These are phyloP conservation scores for Caenorhabditis sulstoni DNA, from an alignment of 2,888 invertebrate species.

Conservation along the genomic window DNA sequence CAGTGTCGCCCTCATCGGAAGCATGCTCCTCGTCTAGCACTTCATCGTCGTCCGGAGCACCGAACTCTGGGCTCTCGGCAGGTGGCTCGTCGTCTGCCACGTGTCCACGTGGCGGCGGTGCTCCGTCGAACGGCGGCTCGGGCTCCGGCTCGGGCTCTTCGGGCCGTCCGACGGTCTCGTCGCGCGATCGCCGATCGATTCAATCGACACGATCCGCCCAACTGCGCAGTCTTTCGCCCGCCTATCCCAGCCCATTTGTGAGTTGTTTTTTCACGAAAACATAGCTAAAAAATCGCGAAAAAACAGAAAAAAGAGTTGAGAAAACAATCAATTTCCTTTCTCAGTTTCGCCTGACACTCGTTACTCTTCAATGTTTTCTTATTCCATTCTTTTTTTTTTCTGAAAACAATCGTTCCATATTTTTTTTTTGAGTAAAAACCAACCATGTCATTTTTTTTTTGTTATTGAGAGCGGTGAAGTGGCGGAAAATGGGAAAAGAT, in stretches of 20 bases:
- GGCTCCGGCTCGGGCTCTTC: background rate
- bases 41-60: conserved; percentile 26
- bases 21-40: conserved; percentile 61
- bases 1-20: conserved; percentile 65
- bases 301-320: conserved; percentile 1
- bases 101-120: background rate
- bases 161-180: conserved; percentile 14
- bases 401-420: too few relatives aligned
- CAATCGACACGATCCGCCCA: conserved; percentile 29
- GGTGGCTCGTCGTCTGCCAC: background rate
- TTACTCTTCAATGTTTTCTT: too few relatives aligned
- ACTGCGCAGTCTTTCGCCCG: conserved; percentile 62
- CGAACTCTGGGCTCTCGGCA: background rate
- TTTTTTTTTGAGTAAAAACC: background rate
- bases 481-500: too few relatives aligned
- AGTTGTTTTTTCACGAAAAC: too few relatives aligned
- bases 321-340: background rate
- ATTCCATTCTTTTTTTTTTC: too few relatives aligned
- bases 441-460: background rate
- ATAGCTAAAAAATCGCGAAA: too few relatives aligned
- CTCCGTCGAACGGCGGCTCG: background rate
- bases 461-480: too few relatives aligned
- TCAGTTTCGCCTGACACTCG: too few relatives aligned
- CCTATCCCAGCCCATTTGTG: conserved; percentile 64
- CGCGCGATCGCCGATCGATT: conserved; percentile 3